A percentile compares a stretch with the other conserved stretches of the same genome.
Evolutionary conservation across 2,888 invertebrate species (phyloP).

Genomic region (Amiota communis): DNA sequence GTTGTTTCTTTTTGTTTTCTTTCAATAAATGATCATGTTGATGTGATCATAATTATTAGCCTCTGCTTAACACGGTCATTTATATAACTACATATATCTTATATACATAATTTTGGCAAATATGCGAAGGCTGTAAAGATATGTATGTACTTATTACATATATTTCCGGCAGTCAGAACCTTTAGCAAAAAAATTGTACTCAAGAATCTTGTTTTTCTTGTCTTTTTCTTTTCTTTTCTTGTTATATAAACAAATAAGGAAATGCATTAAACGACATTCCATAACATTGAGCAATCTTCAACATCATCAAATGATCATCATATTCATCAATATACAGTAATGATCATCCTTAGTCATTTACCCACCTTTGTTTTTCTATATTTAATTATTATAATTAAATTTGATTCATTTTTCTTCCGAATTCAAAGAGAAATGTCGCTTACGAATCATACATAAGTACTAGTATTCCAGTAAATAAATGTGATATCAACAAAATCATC

Average conservation of each 20-base stretch:
- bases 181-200: not conserved
- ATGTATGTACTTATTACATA: not conserved
- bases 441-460: too few relatives aligned
- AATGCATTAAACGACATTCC: slow-evolving; percentile 12
- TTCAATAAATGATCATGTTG: not conserved
- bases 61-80: not conserved
- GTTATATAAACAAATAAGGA: slow-evolving; percentile 2
- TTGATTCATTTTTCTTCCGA: slow-evolving; percentile 36
- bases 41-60: not conserved
- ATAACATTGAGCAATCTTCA: slow-evolving; percentile 2
- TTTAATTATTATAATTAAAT: slow-evolving; percentile 17
- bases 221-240: too few relatives aligned
- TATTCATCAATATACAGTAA: not conserved
- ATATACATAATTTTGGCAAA: not conserved
- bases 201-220: too few relatives aligned
- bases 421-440: slow-evolving; percentile 45
- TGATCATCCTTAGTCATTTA: not conserved
- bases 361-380: slow-evolving; percentile 15
- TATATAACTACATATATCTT: not conserved
- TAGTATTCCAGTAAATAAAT: too few relatives aligned
- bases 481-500: too few relatives aligned
- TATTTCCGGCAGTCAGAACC: not conserved
- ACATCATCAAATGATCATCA: slow-evolving; percentile 4
- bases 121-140: not conserved
- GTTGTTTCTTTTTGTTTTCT: not conserved